Conservation (phyloP, 2,888 invertebrate species). For the Drosophila histrio region DNA sequence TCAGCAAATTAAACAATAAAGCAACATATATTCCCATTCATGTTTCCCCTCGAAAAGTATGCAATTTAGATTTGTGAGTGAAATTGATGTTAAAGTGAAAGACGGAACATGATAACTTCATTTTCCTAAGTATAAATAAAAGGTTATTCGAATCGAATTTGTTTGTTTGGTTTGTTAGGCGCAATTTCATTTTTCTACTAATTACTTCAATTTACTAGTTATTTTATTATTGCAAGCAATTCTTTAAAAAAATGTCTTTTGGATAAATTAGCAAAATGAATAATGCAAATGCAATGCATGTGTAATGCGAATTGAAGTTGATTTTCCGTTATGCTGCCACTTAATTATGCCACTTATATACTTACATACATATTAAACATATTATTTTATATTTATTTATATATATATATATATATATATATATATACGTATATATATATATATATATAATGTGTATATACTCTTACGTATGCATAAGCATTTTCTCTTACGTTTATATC, state of each 20-base stretch:
- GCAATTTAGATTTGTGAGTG: background rate
- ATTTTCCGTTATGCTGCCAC: slow-evolving; percentile 54
- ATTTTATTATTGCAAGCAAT: slow-evolving; percentile 58
- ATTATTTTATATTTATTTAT: slow-evolving; percentile 42
- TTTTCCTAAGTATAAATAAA: slow-evolving; percentile 65
- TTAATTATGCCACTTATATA: slow-evolving; percentile 76
- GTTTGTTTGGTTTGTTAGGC: slow-evolving; percentile 22
- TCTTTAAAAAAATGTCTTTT: slow-evolving; percentile 14
- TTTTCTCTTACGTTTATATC: slow-evolving; percentile 54
- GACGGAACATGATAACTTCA: background rate
- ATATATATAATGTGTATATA: slow-evolving; percentile 16
- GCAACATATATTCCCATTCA: background rate
- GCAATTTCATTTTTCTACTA: slow-evolving; percentile 42
- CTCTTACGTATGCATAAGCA: slow-evolving; percentile 47
- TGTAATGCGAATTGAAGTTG: slow-evolving; percentile 36
- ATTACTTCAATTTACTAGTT: slow-evolving; percentile 60
- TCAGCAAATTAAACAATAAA: background rate
- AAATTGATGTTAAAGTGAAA: background rate
- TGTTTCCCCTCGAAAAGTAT: background rate
- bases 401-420: slow-evolving; percentile 21
- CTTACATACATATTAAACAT: slow-evolving; percentile 80
- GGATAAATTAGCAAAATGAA: slow-evolving; percentile 17
- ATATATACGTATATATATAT: slow-evolving; percentile 15
- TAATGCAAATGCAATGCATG: slow-evolving; percentile 29
- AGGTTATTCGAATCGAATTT: slow-evolving; percentile 38